Evolutionary conservation across 2,888 invertebrate genomes (phyloP), one percentile per base, ranked within the genome.

Genomic region (Cepaea hortensis): DNA sequence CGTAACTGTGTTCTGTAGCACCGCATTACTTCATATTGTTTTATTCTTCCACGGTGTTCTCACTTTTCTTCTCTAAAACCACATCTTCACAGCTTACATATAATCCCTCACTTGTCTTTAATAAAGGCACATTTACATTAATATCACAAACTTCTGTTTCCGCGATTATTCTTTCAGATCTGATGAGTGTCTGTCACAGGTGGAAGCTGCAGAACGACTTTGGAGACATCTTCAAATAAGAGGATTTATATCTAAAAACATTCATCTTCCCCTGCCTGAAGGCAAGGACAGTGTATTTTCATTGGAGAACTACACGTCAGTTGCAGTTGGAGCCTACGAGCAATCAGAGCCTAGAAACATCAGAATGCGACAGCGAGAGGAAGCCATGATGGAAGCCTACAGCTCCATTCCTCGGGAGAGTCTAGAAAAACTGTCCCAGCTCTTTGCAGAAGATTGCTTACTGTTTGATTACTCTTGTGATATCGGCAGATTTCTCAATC

Each of bases 381-480:
- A 86, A 72, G 88, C 88, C 46, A 50, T 86, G 86, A 23, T 86
- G 75, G 81, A 86, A n/a, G 86, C 88, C 1, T 88, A 84, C 55
- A 48, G 23, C 35, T 13, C 48, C 7, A 62, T 85, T n/a, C 85
- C 83, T 3, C 9, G 18, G 7, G 61, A 73, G 35, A 83, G 11
- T 46, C 61, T 83, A 20, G 18, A 61, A 3, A 83, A 73, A 18
- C 65, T 83, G 55, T 6, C 72, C 0, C 3, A 48, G 9, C 18
- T 70, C 2, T 73, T 61, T 6, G 61, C 61, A 20, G 70, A 61
- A 4, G 83, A 83, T 20, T 83, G 83, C 55, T 73, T 46, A 20
- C 15, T 83, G 23, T 83, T 83, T 20, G 46, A 83, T 75, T 83
- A 83, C 55, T 75, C 83, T 15, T 83, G 83, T 61, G 61, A 83